Evolutionary conservation across 2,888 invertebrate species (phyloP).

Genomic region (Crossocerus cetratus): DNA sequence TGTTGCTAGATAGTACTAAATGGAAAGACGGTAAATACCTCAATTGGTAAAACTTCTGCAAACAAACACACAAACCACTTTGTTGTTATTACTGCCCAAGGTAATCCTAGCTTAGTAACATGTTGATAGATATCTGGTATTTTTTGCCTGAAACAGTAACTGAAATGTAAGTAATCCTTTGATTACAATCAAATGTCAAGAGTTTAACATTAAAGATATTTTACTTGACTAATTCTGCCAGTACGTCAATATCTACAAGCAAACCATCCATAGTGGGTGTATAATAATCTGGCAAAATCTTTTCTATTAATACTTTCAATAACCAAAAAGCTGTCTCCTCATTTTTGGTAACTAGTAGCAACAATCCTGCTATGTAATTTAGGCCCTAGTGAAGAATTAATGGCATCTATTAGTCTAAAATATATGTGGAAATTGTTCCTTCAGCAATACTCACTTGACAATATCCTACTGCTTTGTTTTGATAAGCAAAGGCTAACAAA

Average conservation of each 20-base stretch:
- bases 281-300: constrained; percentile 92
- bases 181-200: constrained; percentile 1
- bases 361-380: constrained; percentile 93
- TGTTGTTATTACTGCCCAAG: constrained; percentile 94
- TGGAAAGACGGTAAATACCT: constrained; percentile 77
- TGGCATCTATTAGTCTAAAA: background rate
- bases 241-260: constrained; percentile 91
- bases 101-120: constrained; percentile 88
- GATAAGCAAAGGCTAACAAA: constrained; percentile 92
- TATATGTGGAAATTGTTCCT: too few species aligned
- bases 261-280: constrained; percentile 93
- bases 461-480: constrained; percentile 92
- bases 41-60: constrained; percentile 94
- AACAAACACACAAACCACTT: constrained; percentile 98
- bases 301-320: constrained; percentile 91
- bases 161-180: too few species aligned
- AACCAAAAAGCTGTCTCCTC: constrained; percentile 97
- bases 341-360: constrained; percentile 90
- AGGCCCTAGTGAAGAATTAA: constrained; percentile 82
- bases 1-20: background rate
- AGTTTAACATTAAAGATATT: constrained; percentile 2
- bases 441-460: constrained; percentile 82
- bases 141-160: constrained; percentile 80
- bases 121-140: constrained; percentile 90
- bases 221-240: constrained; percentile 88